Base-by-base conservation (phyloP, 2,888 invertebrate species). In the Notocelia uddmanniana region DNA sequence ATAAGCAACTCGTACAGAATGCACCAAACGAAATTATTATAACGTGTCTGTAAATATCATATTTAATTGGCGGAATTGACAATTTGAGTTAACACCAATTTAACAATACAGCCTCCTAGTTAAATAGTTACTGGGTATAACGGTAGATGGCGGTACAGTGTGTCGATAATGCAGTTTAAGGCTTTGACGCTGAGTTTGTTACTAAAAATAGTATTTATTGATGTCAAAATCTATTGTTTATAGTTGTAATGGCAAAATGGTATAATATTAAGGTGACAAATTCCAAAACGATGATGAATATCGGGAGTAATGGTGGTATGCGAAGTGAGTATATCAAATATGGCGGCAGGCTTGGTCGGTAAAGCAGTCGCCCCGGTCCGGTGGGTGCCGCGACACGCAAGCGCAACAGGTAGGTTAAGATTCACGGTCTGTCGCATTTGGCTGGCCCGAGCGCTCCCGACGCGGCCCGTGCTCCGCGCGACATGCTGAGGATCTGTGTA, bases 351-450 rank as follows among this genome's bases (percentile, higher is more conserved):
- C 74, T 48, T 73, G 62, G 91, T 93, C 90, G 93, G 87, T 89
- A 86, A 84, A 90, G 83, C 87, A 87, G 91, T 75, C 75, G 78
- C 79, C 78, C 81, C 85, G 88, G 88, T 84, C 86, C 83, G 87
- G 83, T 85, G 84, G 81, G 81, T 83, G 78, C 84, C 77, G 83
- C 87, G 91, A 93, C 93, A 93, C 93, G 93, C 93, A 90, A 91
- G 89, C 92, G 91, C 88, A 84, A 84, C 92, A 93, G 93, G 92
- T 93, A 93, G 92, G 93, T 92, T 92, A 93, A 88, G 85, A 86
- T 92, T 91, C 86, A 93, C 91, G 93, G 86, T 92, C 91, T 84
- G 89, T 84, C 90, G 92, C 92, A 92, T 89, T 92, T 90, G 91
- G 84, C 88, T 86, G 87, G 88, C 85, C 89, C 88, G 85, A 88